Percentiles rank a stretch among this genome's conserved stretches.
These are phyloP conservation scores for Gastrophysa polygoni DNA, from an alignment of 2,888 invertebrate species.

Conservation along the genomic window DNA sequence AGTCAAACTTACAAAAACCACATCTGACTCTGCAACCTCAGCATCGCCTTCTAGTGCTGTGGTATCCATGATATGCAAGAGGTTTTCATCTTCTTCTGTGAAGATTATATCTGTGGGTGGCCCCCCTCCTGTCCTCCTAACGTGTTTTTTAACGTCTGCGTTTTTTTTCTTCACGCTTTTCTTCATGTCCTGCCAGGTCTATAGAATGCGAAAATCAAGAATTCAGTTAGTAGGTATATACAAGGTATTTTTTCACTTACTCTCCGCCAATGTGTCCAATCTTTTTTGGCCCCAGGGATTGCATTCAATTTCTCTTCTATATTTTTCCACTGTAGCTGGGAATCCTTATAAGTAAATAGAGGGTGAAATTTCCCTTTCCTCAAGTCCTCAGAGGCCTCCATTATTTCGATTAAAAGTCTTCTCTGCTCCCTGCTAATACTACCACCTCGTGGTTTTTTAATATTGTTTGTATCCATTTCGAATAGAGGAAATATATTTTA, in stretches of 20 bases:
- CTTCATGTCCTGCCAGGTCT: constrained; percentile 11
- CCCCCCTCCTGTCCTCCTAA: constrained; percentile 7
- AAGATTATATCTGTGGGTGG: background rate
- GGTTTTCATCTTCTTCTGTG: constrained; percentile 8
- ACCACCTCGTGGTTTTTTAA: too few relatives aligned
- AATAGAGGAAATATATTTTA: too few relatives aligned
- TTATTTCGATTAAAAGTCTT: too few relatives aligned
- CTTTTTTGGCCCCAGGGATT: constrained; percentile 11
- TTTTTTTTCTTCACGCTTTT: background rate
- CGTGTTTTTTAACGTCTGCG: background rate
- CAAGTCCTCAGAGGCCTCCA: too few relatives aligned
- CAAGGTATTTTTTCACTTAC: constrained; percentile 1
- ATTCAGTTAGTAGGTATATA: too few relatives aligned
- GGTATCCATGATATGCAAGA: background rate
- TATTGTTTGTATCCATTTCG: too few relatives aligned
- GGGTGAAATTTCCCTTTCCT: background rate
- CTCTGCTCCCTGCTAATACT: too few relatives aligned
- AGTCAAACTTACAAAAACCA: constrained; percentile 4
- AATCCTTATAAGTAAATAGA: background rate
- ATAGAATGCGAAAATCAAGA: background rate
- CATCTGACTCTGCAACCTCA: background rate
- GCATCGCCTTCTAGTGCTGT: constrained; percentile 1
- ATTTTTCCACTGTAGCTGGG: constrained; percentile 3
- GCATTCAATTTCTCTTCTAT: constrained; percentile 8
- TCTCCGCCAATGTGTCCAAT: constrained; percentile 17